A percentile compares a stretch with the other conserved stretches of the same genome.
Conservation (phyloP, 2,888 invertebrate species). For the Dichetophora obliterata region DNA sequence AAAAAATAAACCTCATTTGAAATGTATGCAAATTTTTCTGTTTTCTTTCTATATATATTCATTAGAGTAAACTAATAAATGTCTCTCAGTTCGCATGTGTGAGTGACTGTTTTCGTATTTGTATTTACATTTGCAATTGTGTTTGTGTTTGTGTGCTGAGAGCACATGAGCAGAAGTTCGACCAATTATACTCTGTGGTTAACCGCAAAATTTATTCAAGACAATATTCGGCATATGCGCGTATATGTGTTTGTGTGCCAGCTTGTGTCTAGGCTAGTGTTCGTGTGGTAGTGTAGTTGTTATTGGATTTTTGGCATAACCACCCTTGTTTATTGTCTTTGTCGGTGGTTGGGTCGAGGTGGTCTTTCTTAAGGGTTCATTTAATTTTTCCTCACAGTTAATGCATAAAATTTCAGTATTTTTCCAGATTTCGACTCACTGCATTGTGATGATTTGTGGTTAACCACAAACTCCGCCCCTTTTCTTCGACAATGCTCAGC, state of each 20-base stretch:
- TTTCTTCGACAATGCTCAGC: constrained; percentile 27
- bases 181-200: constrained; percentile 71
- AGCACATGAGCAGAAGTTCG: constrained; percentile 54
- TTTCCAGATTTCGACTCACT: background rate
- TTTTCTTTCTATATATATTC: background rate
- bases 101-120: background rate
- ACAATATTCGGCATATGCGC: constrained; percentile 59
- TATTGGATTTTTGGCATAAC: constrained; percentile 19
- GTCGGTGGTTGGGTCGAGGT: background rate
- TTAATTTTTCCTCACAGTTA: background rate
- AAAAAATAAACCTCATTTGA: too few species aligned
- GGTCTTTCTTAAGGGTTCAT: constrained; percentile 30
- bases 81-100: background rate
- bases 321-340: constrained; percentile 36
- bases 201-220: constrained; percentile 69
- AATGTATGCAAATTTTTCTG: too few species aligned
- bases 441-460: constrained; percentile 53
- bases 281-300: constrained; percentile 7
- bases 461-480: constrained; percentile 53
- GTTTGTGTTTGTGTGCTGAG: constrained; percentile 27
- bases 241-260: constrained; percentile 30
- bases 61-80: background rate
- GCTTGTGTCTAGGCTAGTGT: background rate
- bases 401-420: background rate
- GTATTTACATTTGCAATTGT: background rate